Conservation (phyloP, 2,888 invertebrate genomes). For the Nomada fabriciana region DNA sequence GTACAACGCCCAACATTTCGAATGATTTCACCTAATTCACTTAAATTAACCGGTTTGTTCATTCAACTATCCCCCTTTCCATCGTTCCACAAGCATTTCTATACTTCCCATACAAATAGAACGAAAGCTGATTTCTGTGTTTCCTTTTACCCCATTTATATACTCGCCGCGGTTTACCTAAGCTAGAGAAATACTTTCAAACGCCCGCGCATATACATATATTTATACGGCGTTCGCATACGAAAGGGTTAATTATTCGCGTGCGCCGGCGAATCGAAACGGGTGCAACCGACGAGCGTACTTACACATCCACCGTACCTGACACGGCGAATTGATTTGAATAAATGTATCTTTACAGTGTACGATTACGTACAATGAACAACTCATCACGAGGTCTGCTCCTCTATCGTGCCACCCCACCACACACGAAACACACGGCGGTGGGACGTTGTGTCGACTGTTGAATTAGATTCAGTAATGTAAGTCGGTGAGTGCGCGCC, state of each 20-base stretch:
- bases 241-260: constrained; percentile 18
- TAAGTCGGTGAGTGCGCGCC: constrained; percentile 62
- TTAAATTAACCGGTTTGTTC: no score
- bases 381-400: constrained; percentile 70
- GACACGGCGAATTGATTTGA: constrained; percentile 58
- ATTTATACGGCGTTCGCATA: not conserved
- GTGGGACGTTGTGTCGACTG: constrained; percentile 67
- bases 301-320: constrained; percentile 33
- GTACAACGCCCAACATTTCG: no score
- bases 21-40: no score
- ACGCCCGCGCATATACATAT: not conserved
- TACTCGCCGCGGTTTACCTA: no score
- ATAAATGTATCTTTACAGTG: constrained; percentile 60
- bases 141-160: no score
- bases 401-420: constrained; percentile 58
- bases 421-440: constrained; percentile 45
- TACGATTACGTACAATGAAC: constrained; percentile 56
- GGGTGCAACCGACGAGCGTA: not conserved
- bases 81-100: no score
- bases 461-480: constrained; percentile 67
- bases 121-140: no score
- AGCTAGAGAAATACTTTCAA: no score
- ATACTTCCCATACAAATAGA: no score
- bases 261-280: constrained; percentile 3
- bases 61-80: no score